These are phyloP conservation scores for Enhydra lutris DNA, from an alignment of 2,113 vertebrate genomes.

Conservation along the genomic window DNA sequence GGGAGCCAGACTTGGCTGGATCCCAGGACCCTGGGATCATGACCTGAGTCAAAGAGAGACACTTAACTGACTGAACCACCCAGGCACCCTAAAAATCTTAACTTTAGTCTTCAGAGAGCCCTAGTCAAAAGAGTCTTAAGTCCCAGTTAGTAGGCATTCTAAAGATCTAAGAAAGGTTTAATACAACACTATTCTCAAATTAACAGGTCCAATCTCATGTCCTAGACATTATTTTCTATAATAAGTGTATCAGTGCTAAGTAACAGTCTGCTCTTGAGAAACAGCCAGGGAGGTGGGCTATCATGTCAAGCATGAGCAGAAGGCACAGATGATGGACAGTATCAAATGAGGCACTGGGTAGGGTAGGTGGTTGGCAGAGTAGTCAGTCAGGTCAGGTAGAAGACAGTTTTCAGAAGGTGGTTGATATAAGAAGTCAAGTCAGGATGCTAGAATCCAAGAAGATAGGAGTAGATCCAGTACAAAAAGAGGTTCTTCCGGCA, in stretches of 20 bases:
- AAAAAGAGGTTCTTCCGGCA: neutral
- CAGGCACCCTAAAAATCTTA: neutral
- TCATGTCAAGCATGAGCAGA: neutral
- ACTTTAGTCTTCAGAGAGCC: neutral
- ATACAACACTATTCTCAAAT: neutral
- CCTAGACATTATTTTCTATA: neutral
- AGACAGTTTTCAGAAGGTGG: neutral
- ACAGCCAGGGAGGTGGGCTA: neutral
- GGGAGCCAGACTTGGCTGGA: neutral
- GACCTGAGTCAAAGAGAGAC: neutral
- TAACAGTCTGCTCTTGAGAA: neutral
- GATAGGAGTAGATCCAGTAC: neutral
- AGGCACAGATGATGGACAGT: neutral
- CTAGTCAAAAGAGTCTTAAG: neutral
- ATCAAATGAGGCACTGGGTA: neutral
- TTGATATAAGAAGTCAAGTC: neutral
- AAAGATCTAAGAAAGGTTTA: slow-evolving; percentile 12
- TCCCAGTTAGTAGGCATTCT: neutral
- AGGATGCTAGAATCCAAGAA: neutral
- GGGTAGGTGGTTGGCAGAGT: neutral
- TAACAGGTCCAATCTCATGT: neutral
- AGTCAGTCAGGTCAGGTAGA: neutral
- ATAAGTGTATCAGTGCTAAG: neutral
- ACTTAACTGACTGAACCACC: neutral
- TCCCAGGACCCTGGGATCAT: neutral